Evolutionary conservation across 2,888 invertebrate genomes (phyloP).

Genomic region (Tetragonisca angustula): DNA sequence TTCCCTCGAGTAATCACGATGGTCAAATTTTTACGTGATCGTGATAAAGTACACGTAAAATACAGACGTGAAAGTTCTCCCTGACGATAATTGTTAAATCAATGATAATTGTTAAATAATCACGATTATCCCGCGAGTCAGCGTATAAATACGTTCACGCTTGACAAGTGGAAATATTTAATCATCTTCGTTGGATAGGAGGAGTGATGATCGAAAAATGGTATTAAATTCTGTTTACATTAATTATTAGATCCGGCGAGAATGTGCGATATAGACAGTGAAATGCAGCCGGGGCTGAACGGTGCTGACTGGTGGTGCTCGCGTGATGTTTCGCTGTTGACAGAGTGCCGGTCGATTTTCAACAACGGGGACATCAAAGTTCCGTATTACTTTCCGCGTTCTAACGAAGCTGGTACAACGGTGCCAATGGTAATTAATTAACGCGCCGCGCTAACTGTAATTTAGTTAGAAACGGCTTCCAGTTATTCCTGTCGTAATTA

Average conservation of each 20-base stretch:
- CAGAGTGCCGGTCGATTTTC: conserved; percentile 27
- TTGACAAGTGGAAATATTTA: background rate
- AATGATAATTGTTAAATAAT: no score
- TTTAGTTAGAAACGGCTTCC: conserved; percentile 37
- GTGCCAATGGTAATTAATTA: conserved; percentile 47
- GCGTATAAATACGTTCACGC: background rate
- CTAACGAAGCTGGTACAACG: conserved; percentile 50
- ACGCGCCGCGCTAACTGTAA: conserved; percentile 28
- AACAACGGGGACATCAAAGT: conserved; percentile 41
- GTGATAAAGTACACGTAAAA: background rate
- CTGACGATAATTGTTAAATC: background rate
- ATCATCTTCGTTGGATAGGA: background rate
- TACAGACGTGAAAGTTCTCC: background rate
- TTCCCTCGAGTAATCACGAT: no score
- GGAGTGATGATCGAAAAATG: conserved; percentile 23
- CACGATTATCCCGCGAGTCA: background rate
- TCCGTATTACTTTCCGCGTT: conserved; percentile 40
- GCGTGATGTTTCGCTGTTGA: conserved; percentile 17
- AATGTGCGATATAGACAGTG: conserved; percentile 16
- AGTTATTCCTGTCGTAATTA: conserved; percentile 17
- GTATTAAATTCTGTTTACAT: conserved; percentile 27
- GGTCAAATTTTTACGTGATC: no score
- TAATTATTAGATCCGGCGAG: conserved; percentile 51
- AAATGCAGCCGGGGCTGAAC: background rate
- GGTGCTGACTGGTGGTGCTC: background rate